A percentile compares a stretch with the other conserved stretches of the same genome.
Conservation (phyloP, 2,113 vertebrate genomes). For the Haplotaxodon microlepis region DNA sequence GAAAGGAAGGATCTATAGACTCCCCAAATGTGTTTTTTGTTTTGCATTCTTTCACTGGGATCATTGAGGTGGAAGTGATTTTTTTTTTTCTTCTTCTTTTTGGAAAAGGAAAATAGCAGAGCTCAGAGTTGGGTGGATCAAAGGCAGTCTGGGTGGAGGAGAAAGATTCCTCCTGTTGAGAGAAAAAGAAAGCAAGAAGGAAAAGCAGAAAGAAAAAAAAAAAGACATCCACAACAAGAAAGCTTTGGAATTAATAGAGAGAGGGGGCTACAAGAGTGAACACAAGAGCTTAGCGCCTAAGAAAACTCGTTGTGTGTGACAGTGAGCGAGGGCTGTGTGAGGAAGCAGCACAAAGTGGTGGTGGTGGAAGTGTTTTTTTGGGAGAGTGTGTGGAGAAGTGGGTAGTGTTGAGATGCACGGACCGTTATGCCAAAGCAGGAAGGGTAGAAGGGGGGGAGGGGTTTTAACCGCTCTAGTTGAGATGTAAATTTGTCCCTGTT, state of each 20-base stretch:
- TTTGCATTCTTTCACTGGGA: conserved; percentile 42
- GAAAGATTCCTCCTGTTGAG: conserved; percentile 45
- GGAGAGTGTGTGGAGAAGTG: background rate
- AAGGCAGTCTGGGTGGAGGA: conserved; percentile 43
- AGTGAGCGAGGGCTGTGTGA: conserved; percentile 25
- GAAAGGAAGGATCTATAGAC: background rate
- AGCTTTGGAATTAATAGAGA: conserved; percentile 31
- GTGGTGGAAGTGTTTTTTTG: background rate
- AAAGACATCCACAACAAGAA: conserved; percentile 30
- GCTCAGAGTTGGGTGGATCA: conserved; percentile 52
- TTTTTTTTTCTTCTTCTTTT: background rate
- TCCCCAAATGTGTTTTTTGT: conserved; percentile 18
- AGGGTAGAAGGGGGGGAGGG: conserved; percentile 22
- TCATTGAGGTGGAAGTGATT: conserved; percentile 52
- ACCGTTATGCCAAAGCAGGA: conserved; percentile 60
- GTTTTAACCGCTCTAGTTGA: conserved; percentile 68
- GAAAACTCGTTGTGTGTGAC: conserved; percentile 37
- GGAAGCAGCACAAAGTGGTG: conserved; percentile 37
- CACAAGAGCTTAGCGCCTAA: conserved; percentile 65
- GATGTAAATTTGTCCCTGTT: conserved; percentile 77
- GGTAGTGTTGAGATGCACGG: conserved; percentile 16
- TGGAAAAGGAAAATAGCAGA: conserved; percentile 17
- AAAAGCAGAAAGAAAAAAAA: background rate
- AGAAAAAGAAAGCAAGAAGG: conserved; percentile 12
- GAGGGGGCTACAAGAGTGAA: conserved; percentile 24